Evolutionary conservation across 1,140 invertebrate species (phyloP).

Genomic region (Pseudomyrmex dendroicus): DNA sequence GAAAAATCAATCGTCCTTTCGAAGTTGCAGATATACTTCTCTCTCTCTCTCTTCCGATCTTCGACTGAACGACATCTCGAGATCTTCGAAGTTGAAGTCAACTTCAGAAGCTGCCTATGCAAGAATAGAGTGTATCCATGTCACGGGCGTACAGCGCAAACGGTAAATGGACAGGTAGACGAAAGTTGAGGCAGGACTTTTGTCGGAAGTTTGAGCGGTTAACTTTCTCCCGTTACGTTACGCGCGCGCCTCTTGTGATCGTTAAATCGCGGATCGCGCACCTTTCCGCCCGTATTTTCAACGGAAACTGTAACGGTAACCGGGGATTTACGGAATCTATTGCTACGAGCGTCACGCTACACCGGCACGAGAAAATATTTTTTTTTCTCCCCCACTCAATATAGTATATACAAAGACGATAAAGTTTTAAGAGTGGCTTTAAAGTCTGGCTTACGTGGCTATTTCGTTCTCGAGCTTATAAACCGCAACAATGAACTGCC

Average conservation of each 20-base stretch:
- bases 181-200: slow-evolving; percentile 14
- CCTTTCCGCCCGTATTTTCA: slow-evolving; percentile 14
- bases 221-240: slow-evolving; percentile 33
- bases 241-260: slow-evolving; percentile 27
- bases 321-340: slow-evolving; percentile 56
- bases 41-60: slow-evolving; percentile 1
- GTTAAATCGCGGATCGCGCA: slow-evolving; percentile 36
- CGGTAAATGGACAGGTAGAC: slow-evolving; percentile 47
- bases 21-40: no score
- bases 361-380: neutral
- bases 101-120: neutral
- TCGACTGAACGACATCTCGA: slow-evolving; percentile 19
- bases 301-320: slow-evolving; percentile 43
- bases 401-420: slow-evolving; percentile 30
- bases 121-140: slow-evolving; percentile 51
- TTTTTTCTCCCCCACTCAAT: slow-evolving; percentile 43
- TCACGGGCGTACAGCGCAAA: neutral
- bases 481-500: slow-evolving; percentile 39
- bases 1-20: no score
- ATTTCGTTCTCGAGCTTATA: slow-evolving; percentile 13
- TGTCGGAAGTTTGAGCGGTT: slow-evolving; percentile 42
- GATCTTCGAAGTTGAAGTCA: slow-evolving; percentile 16
- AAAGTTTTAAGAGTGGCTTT: slow-evolving; percentile 50
- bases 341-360: slow-evolving; percentile 37
- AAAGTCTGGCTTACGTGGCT: slow-evolving; percentile 12